Evolutionary conservation across 2,113 vertebrate genomes (phyloP).

Genomic region (Charina bottae): DNA sequence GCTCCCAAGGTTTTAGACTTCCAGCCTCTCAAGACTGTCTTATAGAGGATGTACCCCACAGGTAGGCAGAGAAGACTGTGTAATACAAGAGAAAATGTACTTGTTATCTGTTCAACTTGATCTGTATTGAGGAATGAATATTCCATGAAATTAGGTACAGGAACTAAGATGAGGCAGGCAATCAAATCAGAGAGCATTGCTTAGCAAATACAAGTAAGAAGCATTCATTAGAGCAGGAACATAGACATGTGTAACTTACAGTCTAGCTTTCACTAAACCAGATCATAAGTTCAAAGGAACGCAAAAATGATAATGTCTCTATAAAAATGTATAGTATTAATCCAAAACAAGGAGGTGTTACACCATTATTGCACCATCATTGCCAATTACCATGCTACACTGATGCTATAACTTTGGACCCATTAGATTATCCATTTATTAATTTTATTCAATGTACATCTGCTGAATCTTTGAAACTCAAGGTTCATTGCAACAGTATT

Average conservation of each 20-base stretch:
- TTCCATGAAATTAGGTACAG: background rate
- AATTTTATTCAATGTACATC: too few species aligned
- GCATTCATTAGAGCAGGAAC: background rate
- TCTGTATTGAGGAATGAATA: background rate
- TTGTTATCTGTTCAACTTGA: background rate
- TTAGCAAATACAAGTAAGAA: background rate
- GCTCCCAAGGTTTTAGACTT: background rate
- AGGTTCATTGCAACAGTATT: too few species aligned
- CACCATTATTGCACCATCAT: too few species aligned
- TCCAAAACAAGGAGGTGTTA: too few species aligned
- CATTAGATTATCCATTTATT: too few species aligned
- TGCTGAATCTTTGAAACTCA: too few species aligned
- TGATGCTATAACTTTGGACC: too few species aligned
- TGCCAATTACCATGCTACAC: too few species aligned
- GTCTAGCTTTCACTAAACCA: background rate
- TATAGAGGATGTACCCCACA: background rate
- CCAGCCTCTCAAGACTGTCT: background rate
- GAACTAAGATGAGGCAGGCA: background rate
- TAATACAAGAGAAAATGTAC: background rate
- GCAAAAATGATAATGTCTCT: background rate
- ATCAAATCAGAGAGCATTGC: background rate
- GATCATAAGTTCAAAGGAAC: background rate
- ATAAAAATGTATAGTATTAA: too few species aligned
- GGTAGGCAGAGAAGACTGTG: background rate
- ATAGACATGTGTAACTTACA: background rate